Evolutionary conservation across 2,888 invertebrate species (phyloP), one percentile per base, ranked within the genome.

Genomic region (Microchrysa polita): DNA sequence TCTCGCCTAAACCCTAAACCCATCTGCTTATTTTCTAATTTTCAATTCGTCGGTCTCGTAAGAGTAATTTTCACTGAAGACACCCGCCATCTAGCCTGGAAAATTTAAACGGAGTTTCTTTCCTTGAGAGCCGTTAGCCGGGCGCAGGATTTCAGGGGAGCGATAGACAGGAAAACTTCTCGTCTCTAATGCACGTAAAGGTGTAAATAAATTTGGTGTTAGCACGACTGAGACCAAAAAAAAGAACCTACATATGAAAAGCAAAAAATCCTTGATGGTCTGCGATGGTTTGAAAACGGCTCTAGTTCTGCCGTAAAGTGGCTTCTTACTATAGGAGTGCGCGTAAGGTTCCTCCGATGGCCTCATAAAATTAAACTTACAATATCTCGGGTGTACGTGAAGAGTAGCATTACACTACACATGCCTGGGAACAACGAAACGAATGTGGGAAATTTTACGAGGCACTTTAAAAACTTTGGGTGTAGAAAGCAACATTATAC

Each of bases 1-100:
- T n/a, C n/a, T n/a, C n/a, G n/a, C n/a, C n/a, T n/a, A n/a, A n/a
- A n/a, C n/a, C n/a, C n/a, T 27, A 23, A 14, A 27, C 23, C 60
- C 60, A 60, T 60, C 60, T 60, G 60, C 60, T 23, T 60, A 60
- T 60, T 60, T 60, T 60, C 60, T 60, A 60, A 60, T 60, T 60
- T 60, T 60, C 60, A 60, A 60, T 60, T 60, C 60, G 23, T 27
- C 60, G 60, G 60, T 60, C 60, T 60, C 60, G 60, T 27, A 60
- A 60, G 60, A 60, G 34, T 60, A 60, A 60, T 60, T 60, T 60
- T 60, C 60, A 60, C 60, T 27, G 5, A 60, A 60, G 55, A 20
- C 55, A 20, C 16, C 1, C 16, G 18, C 18, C 55, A 20, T 55
- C 22, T 10, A 55, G 22, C 5, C 16, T 5, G 20, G 20, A 10